Evolutionary conservation across 1,140 invertebrate species (phyloP).

Genomic region (Pteromalus puparum): DNA sequence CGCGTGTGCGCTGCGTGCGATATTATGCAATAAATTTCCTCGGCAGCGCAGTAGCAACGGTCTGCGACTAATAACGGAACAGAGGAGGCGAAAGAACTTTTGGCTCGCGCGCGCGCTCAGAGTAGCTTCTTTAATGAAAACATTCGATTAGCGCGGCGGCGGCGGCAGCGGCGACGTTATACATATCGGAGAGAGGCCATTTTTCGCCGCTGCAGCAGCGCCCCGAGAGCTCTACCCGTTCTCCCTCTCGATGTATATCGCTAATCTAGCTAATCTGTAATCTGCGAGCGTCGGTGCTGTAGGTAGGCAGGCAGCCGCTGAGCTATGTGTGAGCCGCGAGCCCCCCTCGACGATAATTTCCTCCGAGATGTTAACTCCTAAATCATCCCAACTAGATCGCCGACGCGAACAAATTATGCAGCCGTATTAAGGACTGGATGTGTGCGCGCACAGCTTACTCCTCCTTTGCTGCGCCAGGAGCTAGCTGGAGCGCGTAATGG

Average conservation of each 20-base stretch:
- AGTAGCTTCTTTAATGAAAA: constrained; percentile 18
- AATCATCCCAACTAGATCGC: constrained; percentile 42
- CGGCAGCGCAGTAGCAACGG: constrained; percentile 42
- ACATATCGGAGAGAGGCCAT: constrained; percentile 21
- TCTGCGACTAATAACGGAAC: constrained; percentile 33
- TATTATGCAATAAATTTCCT: constrained; percentile 58
- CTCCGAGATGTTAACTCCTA: constrained; percentile 14
- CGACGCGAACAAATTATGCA: constrained; percentile 40
- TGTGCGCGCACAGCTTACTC: neutral
- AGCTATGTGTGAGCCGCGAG: neutral
- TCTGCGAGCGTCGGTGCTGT: neutral
- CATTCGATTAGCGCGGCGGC: constrained; percentile 9
- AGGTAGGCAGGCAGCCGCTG: neutral
- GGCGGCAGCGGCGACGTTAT: neutral
- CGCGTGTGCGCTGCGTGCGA: constrained; percentile 26
- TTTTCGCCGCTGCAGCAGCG: neutral
- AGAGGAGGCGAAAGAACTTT: neutral
- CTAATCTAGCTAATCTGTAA: constrained; percentile 26
- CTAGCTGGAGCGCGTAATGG: neutral
- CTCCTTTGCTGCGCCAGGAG: neutral
- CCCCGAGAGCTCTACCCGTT: neutral
- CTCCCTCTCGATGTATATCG: neutral
- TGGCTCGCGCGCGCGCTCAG: neutral
- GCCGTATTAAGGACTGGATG: neutral
- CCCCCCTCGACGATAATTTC: constrained; percentile 36